Evolutionary conservation across 2,113 vertebrate species (phyloP), one percentile per base, ranked within the genome.

Genomic region (Cryptoleucopteryx plumbea): DNA sequence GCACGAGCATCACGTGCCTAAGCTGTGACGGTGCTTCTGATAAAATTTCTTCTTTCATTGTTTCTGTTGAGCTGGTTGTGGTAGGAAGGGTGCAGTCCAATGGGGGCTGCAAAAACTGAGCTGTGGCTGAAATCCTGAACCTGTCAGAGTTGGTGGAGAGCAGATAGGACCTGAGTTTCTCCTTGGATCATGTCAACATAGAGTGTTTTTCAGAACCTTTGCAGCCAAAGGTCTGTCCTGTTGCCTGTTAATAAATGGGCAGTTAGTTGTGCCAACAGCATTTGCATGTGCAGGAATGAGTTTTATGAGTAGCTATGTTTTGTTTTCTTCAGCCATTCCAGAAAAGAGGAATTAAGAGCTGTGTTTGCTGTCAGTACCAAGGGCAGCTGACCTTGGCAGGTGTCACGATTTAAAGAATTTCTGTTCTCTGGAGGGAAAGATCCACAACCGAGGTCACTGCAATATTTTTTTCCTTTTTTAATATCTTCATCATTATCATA

Each of bases 1-100:
- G 27, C 3, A 1, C 9, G 19, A 22, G 26, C 12, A 15, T 21
- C 0, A 0, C 1, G 1, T 43, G 38, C 85, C 32, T 2, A 3
- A 36, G 42, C 23, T 73, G 12, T 16, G 7, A 7, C 0, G 0
- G 50, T 43, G 31, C 65, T 72, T 27, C 32, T 47, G 50, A 6
- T 22, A 22, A 65, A 73, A 38, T 13, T 50, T 50, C 66, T 65
- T 9, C 14, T 45, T 6, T 7, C 2, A 0, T 11, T 5, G 48
- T 13, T 89, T 38, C 81, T 66, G 40, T 27, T 10, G 52, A 34
- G 45, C 50, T 52, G 59, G 65, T 42, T 42, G 17, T 29, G 45
- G 45, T n/a, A 59, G 65, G 55, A 74, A 29, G 3, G 1, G 25
- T 42, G 25, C 55, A 70, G 31, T 58, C 16, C 8, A 4, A 21